These are phyloP conservation scores for Aurelia sp. DNA, from an alignment of 30 jellyfish, hydroid and myxozoan genomes.

Conservation along the genomic window DNA sequence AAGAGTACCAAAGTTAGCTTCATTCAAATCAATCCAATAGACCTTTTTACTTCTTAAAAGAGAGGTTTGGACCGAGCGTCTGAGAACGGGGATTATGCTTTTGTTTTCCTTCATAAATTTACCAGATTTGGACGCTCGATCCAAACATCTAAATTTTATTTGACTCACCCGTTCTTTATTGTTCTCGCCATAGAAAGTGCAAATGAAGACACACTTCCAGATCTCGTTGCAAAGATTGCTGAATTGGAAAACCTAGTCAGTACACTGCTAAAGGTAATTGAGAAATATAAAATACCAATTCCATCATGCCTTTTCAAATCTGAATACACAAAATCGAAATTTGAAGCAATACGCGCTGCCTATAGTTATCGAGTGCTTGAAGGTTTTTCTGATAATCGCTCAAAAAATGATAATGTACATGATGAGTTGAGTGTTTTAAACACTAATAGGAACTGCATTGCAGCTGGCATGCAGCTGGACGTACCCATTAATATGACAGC, in stretches of 20 bases:
- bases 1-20: too few species aligned
- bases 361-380: too few species aligned
- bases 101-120: not conserved
- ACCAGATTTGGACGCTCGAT: too few species aligned
- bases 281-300: slow-evolving; percentile 56
- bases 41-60: too few species aligned
- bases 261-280: slow-evolving; percentile 29
- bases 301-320: slow-evolving; percentile 41
- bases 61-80: too few species aligned
- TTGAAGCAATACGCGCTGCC: not conserved
- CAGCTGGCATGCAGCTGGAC: not conserved
- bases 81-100: too few species aligned
- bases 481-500: not conserved
- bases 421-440: too few species aligned
- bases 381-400: too few species aligned
- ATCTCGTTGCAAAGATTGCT: slow-evolving; percentile 54
- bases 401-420: too few species aligned
- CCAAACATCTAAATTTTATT: not conserved
- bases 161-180: not conserved
- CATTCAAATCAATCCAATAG: too few species aligned
- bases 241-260: slow-evolving; percentile 70
- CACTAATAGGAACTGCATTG: not conserved
- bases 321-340: slow-evolving; percentile 33
- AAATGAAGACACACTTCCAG: slow-evolving; percentile 26
- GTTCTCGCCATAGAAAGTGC: slow-evolving; percentile 1